Base-by-base conservation (phyloP, 1,140 invertebrate species). In the Pristionchus pacificus region DNA sequence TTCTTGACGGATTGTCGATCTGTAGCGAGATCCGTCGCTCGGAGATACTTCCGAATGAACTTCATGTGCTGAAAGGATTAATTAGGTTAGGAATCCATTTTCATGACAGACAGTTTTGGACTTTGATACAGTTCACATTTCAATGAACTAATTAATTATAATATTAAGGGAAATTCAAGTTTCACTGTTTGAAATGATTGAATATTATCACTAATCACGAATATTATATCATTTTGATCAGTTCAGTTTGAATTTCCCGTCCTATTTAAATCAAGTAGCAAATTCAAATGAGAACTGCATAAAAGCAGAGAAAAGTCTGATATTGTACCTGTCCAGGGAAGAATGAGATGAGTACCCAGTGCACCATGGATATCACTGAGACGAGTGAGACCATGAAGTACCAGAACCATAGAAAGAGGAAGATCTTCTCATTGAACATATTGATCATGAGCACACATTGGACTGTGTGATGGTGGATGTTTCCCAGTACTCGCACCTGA, bases 381-480 rank as follows among this genome's bases (percentile, higher is more conserved):
- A 86, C 80, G 24, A 85, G 75, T 62, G 86, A 84, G 14, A 87
- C 85, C 77, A 87, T 86, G 15, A 88, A 85, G 58, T 86, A 85
- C 87, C 87, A 87, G 77, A 88, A 87, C 71, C 87, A 88, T 33
- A 88, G 76, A 72, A 88, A 86, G 66, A 88, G 85, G 76, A 87
- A 88, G 27, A 87, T 87, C 78, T 87, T 87, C 76, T 87, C 87
- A 74, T 88, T 87, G 79, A 87, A 88, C 57, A 87, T 81, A 74
- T 88, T 88, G 60, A 88, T 87, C 68, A 87, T 87, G 30, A 87
- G 85, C 24, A 87, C 86, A 77, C 87, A 80, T 80, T 80, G 79
- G 15, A 80, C 86, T 55, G 85, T 86, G 76, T 88, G 86, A 64
- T 85, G 84, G 68, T 83, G 82, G 32, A 84, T 81, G 64, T 82